These are phyloP conservation scores for Sarotherodon lohbergeri DNA, from an alignment of 2,113 vertebrate species.

Conservation along the genomic window DNA sequence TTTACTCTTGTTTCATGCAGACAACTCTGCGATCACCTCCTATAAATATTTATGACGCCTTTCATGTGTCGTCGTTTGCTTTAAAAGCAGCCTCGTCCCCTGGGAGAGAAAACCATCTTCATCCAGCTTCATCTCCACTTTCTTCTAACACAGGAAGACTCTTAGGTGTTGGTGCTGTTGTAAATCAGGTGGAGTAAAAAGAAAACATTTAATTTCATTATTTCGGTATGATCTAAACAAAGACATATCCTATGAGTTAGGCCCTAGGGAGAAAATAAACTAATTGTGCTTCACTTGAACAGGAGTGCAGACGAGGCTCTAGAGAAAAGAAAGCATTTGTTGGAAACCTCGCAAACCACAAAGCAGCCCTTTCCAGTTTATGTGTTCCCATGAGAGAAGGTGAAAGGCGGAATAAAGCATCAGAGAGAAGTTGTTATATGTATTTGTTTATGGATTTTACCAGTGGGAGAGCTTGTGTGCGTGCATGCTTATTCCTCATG, in stretches of 20 bases:
- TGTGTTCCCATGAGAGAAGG: neutral
- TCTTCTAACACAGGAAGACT: neutral
- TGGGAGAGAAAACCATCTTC: conserved; percentile 2
- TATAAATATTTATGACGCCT: conserved; percentile 45
- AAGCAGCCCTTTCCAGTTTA: conserved; percentile 21
- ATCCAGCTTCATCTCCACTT: conserved; percentile 11
- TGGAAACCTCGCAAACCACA: conserved; percentile 23
- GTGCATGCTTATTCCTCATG: neutral
- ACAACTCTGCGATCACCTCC: conserved; percentile 5
- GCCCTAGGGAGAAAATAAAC: conserved; percentile 41
- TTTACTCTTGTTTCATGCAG: neutral
- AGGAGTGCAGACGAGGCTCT: conserved; percentile 11
- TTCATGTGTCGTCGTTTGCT: conserved; percentile 44
- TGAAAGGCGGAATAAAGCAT: conserved; percentile 14
- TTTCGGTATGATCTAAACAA: conserved; percentile 12
- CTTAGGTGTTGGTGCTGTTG: neutral
- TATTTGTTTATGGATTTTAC: conserved; percentile 41
- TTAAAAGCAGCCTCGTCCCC: conserved; percentile 29
- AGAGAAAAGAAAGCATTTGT: conserved; percentile 24
- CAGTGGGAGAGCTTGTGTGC: neutral
- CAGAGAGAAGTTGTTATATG: neutral
- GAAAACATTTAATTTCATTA: neutral
- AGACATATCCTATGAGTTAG: neutral
- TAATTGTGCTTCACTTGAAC: conserved; percentile 62
- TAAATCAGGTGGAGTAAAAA: neutral